Evolutionary conservation across 2,113 vertebrate species (phyloP).

Genomic region (Chelonoidis abingdonii): DNA sequence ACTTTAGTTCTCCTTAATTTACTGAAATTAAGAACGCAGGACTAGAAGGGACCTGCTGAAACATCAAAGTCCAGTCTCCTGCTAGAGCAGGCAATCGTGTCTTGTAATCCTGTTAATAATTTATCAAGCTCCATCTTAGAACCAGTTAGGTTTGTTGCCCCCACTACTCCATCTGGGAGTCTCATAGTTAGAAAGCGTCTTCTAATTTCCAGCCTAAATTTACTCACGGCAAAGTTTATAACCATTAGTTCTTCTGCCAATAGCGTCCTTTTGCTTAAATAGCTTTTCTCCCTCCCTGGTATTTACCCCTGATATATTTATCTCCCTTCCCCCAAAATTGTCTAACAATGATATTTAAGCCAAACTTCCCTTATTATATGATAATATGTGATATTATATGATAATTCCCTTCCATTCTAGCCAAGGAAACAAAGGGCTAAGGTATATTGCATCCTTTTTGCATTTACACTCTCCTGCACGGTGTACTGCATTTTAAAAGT

Average conservation of each 20-base stretch:
- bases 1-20: neutral
- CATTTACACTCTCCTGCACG: slow-evolving; percentile 32
- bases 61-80: neutral
- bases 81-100: neutral
- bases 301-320: neutral
- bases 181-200: neutral
- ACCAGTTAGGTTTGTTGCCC: neutral
- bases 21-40: neutral
- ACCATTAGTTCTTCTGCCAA: neutral
- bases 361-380: neutral
- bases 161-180: neutral
- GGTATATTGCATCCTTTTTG: slow-evolving; percentile 23
- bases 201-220: neutral
- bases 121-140: neutral
- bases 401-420: neutral
- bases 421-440: neutral
- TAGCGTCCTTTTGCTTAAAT: neutral
- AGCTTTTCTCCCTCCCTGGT: neutral
- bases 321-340: neutral
- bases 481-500: slow-evolving; percentile 53
- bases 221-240: neutral
- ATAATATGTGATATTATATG: neutral
- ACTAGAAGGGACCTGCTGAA: neutral
- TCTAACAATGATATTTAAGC: neutral
- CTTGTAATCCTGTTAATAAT: neutral